Percentiles rank a stretch among this genome's conserved stretches.
Conservation (phyloP, 2,113 vertebrate species). For the pig (Sus scrofa) region DNA sequence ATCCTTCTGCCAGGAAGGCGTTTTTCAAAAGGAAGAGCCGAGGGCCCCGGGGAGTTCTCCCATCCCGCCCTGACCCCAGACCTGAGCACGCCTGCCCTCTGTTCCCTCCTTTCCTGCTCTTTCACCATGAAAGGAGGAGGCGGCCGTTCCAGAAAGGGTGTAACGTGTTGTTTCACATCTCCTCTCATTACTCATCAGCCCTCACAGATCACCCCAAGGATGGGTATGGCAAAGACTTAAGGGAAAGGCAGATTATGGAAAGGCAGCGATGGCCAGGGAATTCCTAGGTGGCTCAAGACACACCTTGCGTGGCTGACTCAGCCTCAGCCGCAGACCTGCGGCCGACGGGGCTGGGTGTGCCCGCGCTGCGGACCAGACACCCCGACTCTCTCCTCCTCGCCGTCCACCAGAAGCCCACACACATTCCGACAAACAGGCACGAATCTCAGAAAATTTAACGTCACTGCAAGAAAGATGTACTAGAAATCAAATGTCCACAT, state of each 20-base stretch:
- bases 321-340: background rate
- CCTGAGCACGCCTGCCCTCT: fast-evolving
- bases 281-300: background rate
- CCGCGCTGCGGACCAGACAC: background rate
- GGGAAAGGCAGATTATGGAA: background rate
- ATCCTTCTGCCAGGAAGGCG: background rate
- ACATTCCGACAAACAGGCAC: background rate
- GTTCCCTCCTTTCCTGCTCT: background rate
- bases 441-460: background rate
- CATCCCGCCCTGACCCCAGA: background rate
- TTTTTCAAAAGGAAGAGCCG: background rate
- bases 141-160: constrained; percentile 13
- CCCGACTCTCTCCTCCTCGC: background rate
- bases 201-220: constrained; percentile 29
- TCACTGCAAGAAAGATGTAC: background rate
- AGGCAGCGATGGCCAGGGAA: background rate
- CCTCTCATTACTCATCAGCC: background rate
- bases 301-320: background rate
- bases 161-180: background rate
- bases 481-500: background rate
- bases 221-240: background rate
- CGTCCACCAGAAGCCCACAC: background rate
- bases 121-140: background rate
- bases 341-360: background rate
- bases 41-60: background rate